Conservation (phyloP, 2,888 invertebrate genomes). For the Serrognathus titanus region DNA sequence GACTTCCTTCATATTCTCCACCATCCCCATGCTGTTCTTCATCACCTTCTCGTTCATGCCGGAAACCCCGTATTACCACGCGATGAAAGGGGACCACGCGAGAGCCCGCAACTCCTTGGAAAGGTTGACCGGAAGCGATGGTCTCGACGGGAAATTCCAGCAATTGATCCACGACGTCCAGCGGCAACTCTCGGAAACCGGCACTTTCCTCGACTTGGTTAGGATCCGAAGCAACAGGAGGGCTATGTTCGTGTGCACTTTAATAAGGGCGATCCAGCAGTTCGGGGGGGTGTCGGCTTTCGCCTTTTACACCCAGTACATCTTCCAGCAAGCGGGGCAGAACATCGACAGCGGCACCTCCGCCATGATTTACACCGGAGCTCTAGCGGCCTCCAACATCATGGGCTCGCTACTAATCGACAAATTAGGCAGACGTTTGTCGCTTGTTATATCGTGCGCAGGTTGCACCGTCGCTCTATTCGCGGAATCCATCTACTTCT, state of each 20-base stretch:
- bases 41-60: slow-evolving; percentile 33
- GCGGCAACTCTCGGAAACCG: slow-evolving; percentile 37
- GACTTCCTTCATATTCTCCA: slow-evolving; percentile 22
- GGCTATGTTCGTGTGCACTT: slow-evolving; percentile 31
- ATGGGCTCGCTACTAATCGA: slow-evolving; percentile 31
- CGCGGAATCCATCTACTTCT: slow-evolving; percentile 33
- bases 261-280: slow-evolving; percentile 35
- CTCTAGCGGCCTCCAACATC: slow-evolving; percentile 18
- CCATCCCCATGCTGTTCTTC: slow-evolving; percentile 29
- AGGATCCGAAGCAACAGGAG: slow-evolving; percentile 34
- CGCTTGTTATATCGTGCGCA: slow-evolving; percentile 33
- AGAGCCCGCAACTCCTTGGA: slow-evolving; percentile 32
- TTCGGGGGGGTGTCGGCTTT: slow-evolving; percentile 36
- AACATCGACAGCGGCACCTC: slow-evolving; percentile 34
- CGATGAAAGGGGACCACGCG: slow-evolving; percentile 31
- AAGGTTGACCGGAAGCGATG: slow-evolving; percentile 29
- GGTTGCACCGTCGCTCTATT: slow-evolving; percentile 29
- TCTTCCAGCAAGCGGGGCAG: slow-evolving; percentile 40
- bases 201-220: slow-evolving; percentile 34
- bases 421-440: slow-evolving; percentile 33
- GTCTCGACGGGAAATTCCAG: slow-evolving; percentile 34
- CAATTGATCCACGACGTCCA: slow-evolving; percentile 32
- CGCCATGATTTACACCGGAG: slow-evolving; percentile 33
- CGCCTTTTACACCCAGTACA: slow-evolving; percentile 34
- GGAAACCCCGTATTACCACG: slow-evolving; percentile 39